A percentile compares a stretch with the other conserved stretches of the same genome.
Conservation (phyloP, 2,888 invertebrate genomes). For the Leucoma salicis region DNA sequence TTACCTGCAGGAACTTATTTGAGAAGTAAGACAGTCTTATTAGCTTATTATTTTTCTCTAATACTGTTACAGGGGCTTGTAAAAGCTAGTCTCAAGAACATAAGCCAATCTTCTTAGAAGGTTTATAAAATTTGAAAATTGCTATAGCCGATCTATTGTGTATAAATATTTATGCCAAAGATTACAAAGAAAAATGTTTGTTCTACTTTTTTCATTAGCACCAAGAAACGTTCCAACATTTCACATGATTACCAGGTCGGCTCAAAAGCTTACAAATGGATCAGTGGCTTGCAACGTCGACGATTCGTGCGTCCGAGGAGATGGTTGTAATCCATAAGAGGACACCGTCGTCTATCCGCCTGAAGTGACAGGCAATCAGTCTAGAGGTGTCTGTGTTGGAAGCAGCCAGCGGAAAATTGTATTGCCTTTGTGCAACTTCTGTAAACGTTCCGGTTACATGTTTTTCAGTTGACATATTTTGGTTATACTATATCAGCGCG, state of each 20-base stretch:
- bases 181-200: neutral
- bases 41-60: too few species aligned
- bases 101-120: too few species aligned
- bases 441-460: too few species aligned
- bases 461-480: too few species aligned
- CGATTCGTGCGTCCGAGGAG: conserved; percentile 6
- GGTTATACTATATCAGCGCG: too few species aligned
- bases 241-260: neutral
- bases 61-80: too few species aligned
- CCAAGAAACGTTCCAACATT: neutral
- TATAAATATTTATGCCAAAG: too few species aligned
- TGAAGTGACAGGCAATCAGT: conserved; percentile 36
- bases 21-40: too few species aligned
- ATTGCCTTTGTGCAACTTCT: neutral
- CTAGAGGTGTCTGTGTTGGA: conserved; percentile 11
- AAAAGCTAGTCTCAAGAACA: too few species aligned
- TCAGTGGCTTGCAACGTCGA: neutral
- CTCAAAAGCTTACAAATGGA: neutral
- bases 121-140: too few species aligned
- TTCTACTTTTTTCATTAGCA: neutral
- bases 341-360: conserved; percentile 9
- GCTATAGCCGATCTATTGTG: too few species aligned
- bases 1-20: too few species aligned
- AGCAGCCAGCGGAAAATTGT: conserved; percentile 10
- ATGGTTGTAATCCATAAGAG: conserved; percentile 11